Conservation (phyloP, 1,140 invertebrate species). For the Argopecten irradians region DNA sequence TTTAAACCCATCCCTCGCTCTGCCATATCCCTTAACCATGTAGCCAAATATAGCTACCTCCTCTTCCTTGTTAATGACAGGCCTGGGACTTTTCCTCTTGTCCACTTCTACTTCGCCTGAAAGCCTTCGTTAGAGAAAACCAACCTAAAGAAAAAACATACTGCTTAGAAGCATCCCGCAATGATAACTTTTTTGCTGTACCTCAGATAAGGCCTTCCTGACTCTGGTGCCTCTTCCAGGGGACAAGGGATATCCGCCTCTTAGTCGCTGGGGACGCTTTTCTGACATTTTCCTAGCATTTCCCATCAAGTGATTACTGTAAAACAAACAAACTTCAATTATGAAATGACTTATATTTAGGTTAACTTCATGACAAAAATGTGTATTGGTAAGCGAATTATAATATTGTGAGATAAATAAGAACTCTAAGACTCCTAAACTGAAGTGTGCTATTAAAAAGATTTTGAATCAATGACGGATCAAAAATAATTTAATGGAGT, state of each 20-base stretch:
- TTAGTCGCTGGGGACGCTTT: background rate
- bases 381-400: no score
- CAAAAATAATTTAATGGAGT: no score
- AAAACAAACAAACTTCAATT: no score
- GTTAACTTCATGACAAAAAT: no score
- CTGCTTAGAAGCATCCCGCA: conserved; percentile 21
- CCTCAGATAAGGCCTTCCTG: background rate
- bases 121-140: conserved; percentile 31
- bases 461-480: no score
- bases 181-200: conserved; percentile 18
- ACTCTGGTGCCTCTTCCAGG: background rate
- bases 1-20: conserved; percentile 50
- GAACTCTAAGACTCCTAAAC: no score
- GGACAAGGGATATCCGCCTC: background rate
- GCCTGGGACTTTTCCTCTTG: conserved; percentile 43
- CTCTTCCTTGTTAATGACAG: conserved; percentile 45
- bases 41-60: conserved; percentile 48
- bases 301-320: no score
- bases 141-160: conserved; percentile 22
- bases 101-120: conserved; percentile 25
- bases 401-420: no score
- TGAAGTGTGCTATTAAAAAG: no score
- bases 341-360: no score
- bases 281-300: background rate
- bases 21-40: conserved; percentile 48